Conservation (phyloP, 2,113 vertebrate species). For the Columba livia region DNA sequence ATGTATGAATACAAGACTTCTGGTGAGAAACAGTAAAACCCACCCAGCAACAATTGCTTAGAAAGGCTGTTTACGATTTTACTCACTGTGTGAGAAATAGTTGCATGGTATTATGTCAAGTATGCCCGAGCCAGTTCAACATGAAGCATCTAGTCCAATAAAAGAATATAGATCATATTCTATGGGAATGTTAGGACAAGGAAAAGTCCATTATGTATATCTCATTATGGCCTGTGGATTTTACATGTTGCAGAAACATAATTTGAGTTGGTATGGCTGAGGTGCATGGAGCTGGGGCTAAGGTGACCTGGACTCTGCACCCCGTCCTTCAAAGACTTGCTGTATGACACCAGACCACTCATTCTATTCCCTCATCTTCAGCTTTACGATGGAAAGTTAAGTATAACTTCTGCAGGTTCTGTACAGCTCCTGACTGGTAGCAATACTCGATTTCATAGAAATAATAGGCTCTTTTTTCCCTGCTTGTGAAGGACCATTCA, state of each 20-base stretch:
- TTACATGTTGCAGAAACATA: not conserved
- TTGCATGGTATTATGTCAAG: accelerated
- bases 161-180: not conserved
- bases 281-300: not conserved
- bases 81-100: not conserved
- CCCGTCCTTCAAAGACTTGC: not conserved
- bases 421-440: not conserved
- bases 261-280: not conserved
- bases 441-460: not conserved
- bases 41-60: not conserved
- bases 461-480: not conserved
- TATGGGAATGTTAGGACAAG: not conserved
- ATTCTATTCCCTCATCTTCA: not conserved
- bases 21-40: not conserved
- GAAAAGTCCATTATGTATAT: not conserved
- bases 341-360: accelerated
- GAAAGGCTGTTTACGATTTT: not conserved
- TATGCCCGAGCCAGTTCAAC: not conserved
- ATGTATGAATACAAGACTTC: not conserved
- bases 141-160: not conserved
- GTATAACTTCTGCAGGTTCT: not conserved
- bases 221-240: not conserved
- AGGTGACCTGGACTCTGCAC: not conserved
- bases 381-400: not conserved
- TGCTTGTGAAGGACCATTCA: not conserved